These are phyloP conservation scores for Pseudococcus jackbeardsleyi DNA, from an alignment of 2,888 invertebrate genomes.

Conservation along the genomic window DNA sequence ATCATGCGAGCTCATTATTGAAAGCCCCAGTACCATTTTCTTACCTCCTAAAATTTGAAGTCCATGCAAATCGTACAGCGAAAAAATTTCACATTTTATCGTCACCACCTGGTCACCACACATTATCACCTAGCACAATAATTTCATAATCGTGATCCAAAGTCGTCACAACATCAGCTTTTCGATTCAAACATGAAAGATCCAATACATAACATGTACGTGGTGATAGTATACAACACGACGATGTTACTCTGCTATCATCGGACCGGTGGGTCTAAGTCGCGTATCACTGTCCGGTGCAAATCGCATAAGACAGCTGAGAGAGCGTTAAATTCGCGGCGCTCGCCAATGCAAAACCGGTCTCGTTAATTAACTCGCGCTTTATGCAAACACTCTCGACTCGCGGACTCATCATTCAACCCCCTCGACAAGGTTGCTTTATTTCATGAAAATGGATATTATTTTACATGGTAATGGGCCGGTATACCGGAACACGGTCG, in stretches of 20 bases:
- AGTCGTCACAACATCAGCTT: too few relatives aligned
- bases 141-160: too few relatives aligned
- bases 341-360: conserved; percentile 50
- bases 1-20: too few relatives aligned
- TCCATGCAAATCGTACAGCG: too few relatives aligned
- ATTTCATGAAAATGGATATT: neutral
- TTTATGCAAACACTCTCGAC: conserved; percentile 49
- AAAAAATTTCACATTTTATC: too few relatives aligned
- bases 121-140: too few relatives aligned
- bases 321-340: neutral
- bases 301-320: conserved; percentile 32
- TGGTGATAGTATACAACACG: neutral
- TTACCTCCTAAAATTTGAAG: too few relatives aligned
- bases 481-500: neutral
- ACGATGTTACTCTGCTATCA: neutral
- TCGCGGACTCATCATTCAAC: conserved; percentile 34
- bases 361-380: conserved; percentile 40
- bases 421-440: neutral
- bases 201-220: too few relatives aligned
- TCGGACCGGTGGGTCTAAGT: neutral
- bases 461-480: neutral
- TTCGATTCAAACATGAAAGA: too few relatives aligned
- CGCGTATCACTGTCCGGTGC: conserved; percentile 20
- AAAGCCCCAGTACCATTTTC: too few relatives aligned
- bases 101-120: too few relatives aligned